phyloP scores from a whole-genome alignment of 2,888 invertebrate genomes.

The Andrena chrysosceles region DNA sequence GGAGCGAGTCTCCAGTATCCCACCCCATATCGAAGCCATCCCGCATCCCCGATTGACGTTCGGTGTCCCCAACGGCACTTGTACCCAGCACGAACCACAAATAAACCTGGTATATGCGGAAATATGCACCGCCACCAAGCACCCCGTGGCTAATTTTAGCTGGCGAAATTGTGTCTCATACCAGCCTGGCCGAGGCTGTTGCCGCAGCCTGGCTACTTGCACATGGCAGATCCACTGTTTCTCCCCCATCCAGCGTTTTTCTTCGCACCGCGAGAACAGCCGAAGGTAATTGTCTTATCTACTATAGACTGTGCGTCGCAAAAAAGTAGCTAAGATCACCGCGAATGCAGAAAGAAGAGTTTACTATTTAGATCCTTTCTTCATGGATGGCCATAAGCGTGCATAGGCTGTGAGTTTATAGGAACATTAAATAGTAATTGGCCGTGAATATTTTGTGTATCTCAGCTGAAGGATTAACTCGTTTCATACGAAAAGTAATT shows the following conservation, averaged over 20 bases:
- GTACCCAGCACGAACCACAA: constrained; percentile 77
- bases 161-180: constrained; percentile 82
- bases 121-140: constrained; percentile 81
- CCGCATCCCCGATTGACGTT: constrained; percentile 72
- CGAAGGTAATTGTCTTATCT: neutral
- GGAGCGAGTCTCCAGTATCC: constrained; percentile 65
- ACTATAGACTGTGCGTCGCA: neutral
- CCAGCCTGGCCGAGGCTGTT: constrained; percentile 76
- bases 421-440: too few species aligned
- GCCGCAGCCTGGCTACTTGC: constrained; percentile 43
- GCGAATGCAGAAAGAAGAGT: too few species aligned
- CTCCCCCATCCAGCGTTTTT: neutral
- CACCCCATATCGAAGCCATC: constrained; percentile 63
- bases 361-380: too few species aligned
- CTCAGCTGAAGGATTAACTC: too few species aligned
- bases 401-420: too few species aligned
- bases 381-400: too few species aligned
- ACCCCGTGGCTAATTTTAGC: constrained; percentile 80
- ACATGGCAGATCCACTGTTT: constrained; percentile 33
- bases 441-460: too few species aligned
- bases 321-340: too few species aligned
- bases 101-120: constrained; percentile 83
- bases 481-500: too few species aligned
- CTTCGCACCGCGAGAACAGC: neutral
- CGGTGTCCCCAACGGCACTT: constrained; percentile 70